These are phyloP conservation scores for Pipistrellus pygmaeus DNA, from an alignment of 2,797 vertebrate genomes.

Conservation along the genomic window DNA sequence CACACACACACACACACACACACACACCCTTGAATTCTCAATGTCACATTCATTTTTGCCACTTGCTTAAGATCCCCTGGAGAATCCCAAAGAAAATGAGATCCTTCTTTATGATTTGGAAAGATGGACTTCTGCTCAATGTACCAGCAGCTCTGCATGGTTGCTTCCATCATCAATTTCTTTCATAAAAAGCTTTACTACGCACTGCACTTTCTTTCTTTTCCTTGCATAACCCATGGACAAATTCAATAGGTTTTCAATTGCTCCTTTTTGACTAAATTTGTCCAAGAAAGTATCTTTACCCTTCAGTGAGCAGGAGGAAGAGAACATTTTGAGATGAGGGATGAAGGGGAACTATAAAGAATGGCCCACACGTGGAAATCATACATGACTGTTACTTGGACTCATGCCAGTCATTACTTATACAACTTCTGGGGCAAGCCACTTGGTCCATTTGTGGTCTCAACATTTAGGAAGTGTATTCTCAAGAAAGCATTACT, in stretches of 20 bases:
- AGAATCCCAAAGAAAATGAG: constrained; percentile 17
- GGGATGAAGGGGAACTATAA: background rate
- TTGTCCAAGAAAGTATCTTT: constrained; percentile 63
- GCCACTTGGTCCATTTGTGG: background rate
- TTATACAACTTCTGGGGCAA: background rate
- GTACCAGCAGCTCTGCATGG: constrained; percentile 33
- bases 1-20: background rate
- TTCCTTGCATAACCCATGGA: constrained; percentile 6
- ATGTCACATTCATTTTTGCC: constrained; percentile 53
- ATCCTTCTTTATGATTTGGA: background rate
- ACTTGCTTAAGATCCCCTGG: constrained; percentile 25
- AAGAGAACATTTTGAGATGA: constrained; percentile 28
- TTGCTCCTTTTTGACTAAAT: constrained; percentile 53
- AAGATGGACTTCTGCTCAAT: constrained; percentile 19
- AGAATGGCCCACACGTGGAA: background rate
- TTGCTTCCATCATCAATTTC: constrained; percentile 25
- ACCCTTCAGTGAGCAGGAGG: constrained; percentile 55
- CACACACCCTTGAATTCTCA: background rate
- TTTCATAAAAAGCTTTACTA: constrained; percentile 50
- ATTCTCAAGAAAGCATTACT: background rate
- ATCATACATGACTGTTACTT: background rate
- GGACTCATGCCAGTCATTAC: background rate
- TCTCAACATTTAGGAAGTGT: background rate
- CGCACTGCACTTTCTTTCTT: background rate
- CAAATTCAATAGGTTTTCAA: constrained; percentile 44